Evolutionary conservation across 1,140 invertebrate genomes (phyloP), one percentile per base, ranked within the genome.

Genomic region (Caerostris darwini): DNA sequence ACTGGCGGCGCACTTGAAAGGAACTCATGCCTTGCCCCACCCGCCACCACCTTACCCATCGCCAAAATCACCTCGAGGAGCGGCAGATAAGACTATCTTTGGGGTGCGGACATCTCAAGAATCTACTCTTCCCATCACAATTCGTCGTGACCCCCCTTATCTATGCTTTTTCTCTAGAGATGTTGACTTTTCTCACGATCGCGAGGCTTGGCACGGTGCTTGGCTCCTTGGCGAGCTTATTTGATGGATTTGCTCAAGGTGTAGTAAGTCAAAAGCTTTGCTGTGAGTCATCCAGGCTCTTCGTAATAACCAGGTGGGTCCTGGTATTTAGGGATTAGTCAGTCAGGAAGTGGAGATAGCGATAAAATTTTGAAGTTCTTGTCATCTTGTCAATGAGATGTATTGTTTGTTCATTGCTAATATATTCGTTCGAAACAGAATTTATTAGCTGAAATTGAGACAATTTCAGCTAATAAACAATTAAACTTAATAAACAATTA

Each of bases 161-260:
- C 88, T 90, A 14, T 12, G 50, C 57, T 69, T 71, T 77, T 77
- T 50, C 88, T 77, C 64, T 71, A n/a, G 88, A 90, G 56, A 71
- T 90, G 88, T 90, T 90, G 88, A 90, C 67, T 90, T 90, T 90
- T 90, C 88, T 90, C 88, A 90, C 88, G 88, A 90, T 90, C 67
- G 59, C 64, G 88, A 53, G 34, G 69, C 59, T 90, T 90, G 67
- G 88, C 88, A 50, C 10, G 10, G 88, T 71, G 5, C 56, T 77
- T 12, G 34, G 61, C 17, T 64, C 34, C 3, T 77, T 77, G 71
- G 71, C 71, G 71, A 34, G 8, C 8, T 77, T 77, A 10, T 77
- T 34, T 53, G 7, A 10, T 50, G 69, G 61, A 67, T 3, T 12
- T 50, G 71, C 34, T 53, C 71, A 77, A 19, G 71, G 19, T 53